These are phyloP conservation scores for Hoplostethus mediterraneus DNA, from an alignment of 2,797 vertebrate species.

Conservation along the genomic window DNA sequence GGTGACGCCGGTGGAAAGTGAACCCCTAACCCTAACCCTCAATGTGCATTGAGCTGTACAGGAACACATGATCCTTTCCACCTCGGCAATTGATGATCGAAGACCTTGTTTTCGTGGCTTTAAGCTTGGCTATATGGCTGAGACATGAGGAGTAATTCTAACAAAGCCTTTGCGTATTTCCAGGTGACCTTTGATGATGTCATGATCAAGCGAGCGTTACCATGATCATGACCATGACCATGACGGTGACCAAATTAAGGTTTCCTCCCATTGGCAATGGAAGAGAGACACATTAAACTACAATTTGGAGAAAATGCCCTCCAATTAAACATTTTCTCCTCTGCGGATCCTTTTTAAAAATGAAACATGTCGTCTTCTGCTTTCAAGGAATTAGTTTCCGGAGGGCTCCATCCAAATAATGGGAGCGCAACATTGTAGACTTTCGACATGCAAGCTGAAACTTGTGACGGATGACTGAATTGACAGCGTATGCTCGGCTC, in stretches of 20 bases:
- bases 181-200: slow-evolving; percentile 19
- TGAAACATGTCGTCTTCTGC: too few species aligned
- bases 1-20: slow-evolving; percentile 23
- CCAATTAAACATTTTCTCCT: too few species aligned
- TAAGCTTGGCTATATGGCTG: slow-evolving; percentile 20
- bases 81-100: slow-evolving; percentile 29
- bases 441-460: background rate
- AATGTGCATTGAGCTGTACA: slow-evolving; percentile 18
- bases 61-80: background rate
- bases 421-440: too few species aligned
- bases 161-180: slow-evolving; percentile 5
- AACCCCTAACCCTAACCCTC: slow-evolving; percentile 21
- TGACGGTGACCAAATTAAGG: too few species aligned
- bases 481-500: slow-evolving; percentile 1
- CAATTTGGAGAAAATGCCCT: too few species aligned
- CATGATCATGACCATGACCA: too few species aligned
- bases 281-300: too few species aligned
- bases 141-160: slow-evolving; percentile 32
- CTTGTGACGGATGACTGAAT: slow-evolving; percentile 1
- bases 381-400: too few species aligned
- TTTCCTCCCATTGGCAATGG: too few species aligned
- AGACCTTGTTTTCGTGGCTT: slow-evolving; percentile 24
- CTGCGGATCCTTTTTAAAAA: too few species aligned
- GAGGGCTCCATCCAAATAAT: too few species aligned
- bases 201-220: slow-evolving; percentile 13